Evolutionary conservation across 1,140 invertebrate species (phyloP).

Genomic region (Pseudomyrmex pallidus): DNA sequence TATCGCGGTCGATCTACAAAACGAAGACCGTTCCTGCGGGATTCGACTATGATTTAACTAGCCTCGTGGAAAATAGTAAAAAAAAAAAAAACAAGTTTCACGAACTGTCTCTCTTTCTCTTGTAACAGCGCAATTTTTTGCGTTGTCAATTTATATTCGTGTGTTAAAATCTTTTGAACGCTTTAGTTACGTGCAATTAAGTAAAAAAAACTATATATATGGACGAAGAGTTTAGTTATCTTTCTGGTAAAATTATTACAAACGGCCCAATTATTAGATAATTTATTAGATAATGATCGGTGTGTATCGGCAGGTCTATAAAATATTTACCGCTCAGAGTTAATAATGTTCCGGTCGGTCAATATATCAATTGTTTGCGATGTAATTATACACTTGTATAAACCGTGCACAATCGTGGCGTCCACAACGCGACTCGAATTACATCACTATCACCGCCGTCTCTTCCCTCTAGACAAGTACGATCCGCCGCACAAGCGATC

Average conservation of each 20-base stretch:
- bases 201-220: no score
- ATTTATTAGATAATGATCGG: not conserved
- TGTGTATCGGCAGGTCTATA: not conserved
- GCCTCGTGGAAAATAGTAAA: not conserved
- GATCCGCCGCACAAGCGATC: slow-evolving; percentile 77
- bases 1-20: slow-evolving; percentile 61
- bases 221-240: no score
- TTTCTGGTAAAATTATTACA: no score
- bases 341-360: not conserved
- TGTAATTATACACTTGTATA: not conserved
- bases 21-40: slow-evolving; percentile 10
- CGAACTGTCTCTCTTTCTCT: not conserved
- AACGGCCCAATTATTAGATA: not conserved
- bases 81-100: slow-evolving; percentile 2
- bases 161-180: no score
- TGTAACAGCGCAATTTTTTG: no score
- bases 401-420: not conserved
- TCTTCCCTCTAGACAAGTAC: slow-evolving; percentile 35
- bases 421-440: not conserved
- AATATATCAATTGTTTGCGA: slow-evolving; percentile 28
- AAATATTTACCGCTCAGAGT: slow-evolving; percentile 37
- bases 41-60: slow-evolving; percentile 35
- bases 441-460: slow-evolving; percentile 31
- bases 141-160: not conserved
- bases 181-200: no score